Percentiles rank a stretch among this genome's conserved stretches.
Conservation (phyloP, 2,113 vertebrate genomes). For the Perca schrenkii region DNA sequence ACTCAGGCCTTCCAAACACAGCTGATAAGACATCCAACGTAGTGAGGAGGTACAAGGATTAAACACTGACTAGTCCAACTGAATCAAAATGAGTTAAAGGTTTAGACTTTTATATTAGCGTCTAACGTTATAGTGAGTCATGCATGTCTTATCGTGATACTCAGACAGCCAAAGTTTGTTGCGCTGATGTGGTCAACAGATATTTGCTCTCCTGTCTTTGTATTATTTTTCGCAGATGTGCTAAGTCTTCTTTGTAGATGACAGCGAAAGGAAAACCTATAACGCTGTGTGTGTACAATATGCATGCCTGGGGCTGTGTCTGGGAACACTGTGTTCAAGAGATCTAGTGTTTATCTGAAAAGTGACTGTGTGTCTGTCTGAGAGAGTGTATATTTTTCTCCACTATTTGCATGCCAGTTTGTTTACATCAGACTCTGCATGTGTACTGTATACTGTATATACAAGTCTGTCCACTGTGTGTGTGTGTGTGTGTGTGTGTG, state of each 20-base stretch:
- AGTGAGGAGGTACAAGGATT: not conserved
- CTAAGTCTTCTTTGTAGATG: slow-evolving; percentile 11
- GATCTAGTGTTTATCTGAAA: slow-evolving; percentile 68
- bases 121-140: not conserved
- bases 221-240: slow-evolving; percentile 55
- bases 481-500: slow-evolving; percentile 53
- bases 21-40: slow-evolving; percentile 24
- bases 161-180: not conserved
- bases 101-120: not conserved
- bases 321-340: slow-evolving; percentile 67
- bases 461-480: slow-evolving; percentile 70
- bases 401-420: slow-evolving; percentile 76
- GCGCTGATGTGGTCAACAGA: slow-evolving; percentile 46
- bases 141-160: not conserved
- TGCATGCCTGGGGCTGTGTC: slow-evolving; percentile 60
- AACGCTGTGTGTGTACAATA: slow-evolving; percentile 50
- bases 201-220: slow-evolving; percentile 26
- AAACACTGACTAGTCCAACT: not conserved
- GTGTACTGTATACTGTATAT: slow-evolving; percentile 78
- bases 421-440: slow-evolving; percentile 75
- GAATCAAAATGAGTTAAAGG: not conserved
- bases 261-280: slow-evolving; percentile 20
- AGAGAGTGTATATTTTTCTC: slow-evolving; percentile 74
- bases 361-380: slow-evolving; percentile 60
- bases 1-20: slow-evolving; percentile 36